These are phyloP conservation scores for Lepidochitona cinerea DNA, from an alignment of 2,888 invertebrate species.

Conservation along the genomic window DNA sequence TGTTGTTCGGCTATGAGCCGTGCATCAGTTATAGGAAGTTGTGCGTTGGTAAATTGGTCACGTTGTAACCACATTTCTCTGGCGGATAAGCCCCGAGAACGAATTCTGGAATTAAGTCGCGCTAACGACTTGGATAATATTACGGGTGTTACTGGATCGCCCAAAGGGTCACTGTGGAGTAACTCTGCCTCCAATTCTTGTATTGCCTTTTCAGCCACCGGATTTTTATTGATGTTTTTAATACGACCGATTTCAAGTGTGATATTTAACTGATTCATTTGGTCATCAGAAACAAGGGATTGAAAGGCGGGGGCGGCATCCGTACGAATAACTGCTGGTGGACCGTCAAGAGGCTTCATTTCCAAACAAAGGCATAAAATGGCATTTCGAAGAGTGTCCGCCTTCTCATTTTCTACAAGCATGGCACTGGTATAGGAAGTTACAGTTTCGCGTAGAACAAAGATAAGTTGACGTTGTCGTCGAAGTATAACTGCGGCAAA, in stretches of 20 bases:
- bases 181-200: constrained; percentile 41
- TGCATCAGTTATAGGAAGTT: constrained; percentile 30
- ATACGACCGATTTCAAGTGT: constrained; percentile 30
- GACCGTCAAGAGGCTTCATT: constrained; percentile 18
- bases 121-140: constrained; percentile 18
- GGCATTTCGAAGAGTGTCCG: constrained; percentile 6
- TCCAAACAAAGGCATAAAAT: neutral
- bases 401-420: constrained; percentile 17
- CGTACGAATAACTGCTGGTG: constrained; percentile 19
- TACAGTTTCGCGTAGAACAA: constrained; percentile 26
- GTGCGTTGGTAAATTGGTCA: constrained; percentile 34
- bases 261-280: constrained; percentile 6
- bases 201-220: too few species aligned
- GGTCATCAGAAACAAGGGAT: constrained; percentile 13
- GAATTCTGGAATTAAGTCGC: constrained; percentile 31
- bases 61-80: constrained; percentile 38
- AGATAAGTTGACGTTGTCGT: constrained; percentile 32
- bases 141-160: constrained; percentile 17
- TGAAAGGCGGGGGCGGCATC: constrained; percentile 25
- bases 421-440: constrained; percentile 26
- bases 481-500: constrained; percentile 44
- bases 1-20: constrained; percentile 26
- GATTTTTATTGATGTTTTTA: too few species aligned
- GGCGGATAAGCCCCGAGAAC: constrained; percentile 34
- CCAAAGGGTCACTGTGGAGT: constrained; percentile 30